Evolutionary conservation across 2,113 vertebrate genomes (phyloP), one percentile per base, ranked within the genome.

Genomic region (Datnioides undecimradiatus): DNA sequence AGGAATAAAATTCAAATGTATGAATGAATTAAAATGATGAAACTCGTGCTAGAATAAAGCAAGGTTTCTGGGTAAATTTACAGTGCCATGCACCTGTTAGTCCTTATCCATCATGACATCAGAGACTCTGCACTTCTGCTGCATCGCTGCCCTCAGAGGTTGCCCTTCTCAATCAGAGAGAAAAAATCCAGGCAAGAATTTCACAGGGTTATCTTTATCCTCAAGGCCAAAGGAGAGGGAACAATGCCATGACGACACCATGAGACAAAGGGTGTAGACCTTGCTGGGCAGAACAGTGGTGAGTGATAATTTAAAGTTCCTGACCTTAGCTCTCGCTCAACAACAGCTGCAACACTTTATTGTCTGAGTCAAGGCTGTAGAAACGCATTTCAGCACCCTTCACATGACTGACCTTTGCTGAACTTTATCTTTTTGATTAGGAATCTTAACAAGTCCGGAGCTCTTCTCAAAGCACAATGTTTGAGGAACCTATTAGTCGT

Each of bases 121-220:
- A 66, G 70, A 69, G 25, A 27, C 48, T 14, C 51, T 55, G 48
- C 40, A 52, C 54, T 69, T 84, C 51, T 67, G 73, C 51, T 71
- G 48, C 6, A 41, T 29, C 8, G 5, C 54, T 67, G 27, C 43
- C 69, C 51, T 70, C 34, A 72, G 49, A 78, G 49, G 58, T 55
- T 79, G 84, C 40, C 76, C 86, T 86, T 83, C 73, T 67, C 82
- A 80, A 70, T 78, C 58, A 79, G 33, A 59, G 59, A 85, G 46
- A 79, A 85, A 82, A 33, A 76, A 87, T 80, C 73, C 79, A 79
- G 86, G 63, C 31, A 93, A 89, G 91, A 93, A 93, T 93, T 91
- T 93, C 87, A 90, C 90, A 90, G 80, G 86, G 81, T 92, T 93
- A 92, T 93, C 86, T 93, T 93, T 93, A 83, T 92, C 87, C 46